Evolutionary conservation across 2,113 vertebrate species (phyloP), one percentile per base, ranked within the genome.

Genomic region (Hypocryptadius cinnamomeus): DNA sequence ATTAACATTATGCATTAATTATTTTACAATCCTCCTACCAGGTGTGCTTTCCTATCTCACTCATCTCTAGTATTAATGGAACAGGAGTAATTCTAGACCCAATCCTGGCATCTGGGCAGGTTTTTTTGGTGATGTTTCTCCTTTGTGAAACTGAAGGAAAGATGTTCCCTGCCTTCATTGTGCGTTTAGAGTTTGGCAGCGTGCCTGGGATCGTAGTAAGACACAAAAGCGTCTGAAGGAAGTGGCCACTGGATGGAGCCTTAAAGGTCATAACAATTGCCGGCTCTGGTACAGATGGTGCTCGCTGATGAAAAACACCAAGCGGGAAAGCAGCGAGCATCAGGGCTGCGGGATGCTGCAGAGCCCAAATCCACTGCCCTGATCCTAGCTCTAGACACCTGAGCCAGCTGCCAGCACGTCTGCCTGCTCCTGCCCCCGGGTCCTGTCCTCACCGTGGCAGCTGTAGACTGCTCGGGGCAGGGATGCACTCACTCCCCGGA

Each of bases 241-340:
- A 95, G 70, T 13, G 6, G 51, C 95, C 88, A 79, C 91, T 95
- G 95, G 95, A 94, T 90, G 94, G 92, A 94, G 92, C 92, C 66
- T 84, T 93, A 85, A 93, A 94, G 91, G 96, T 92, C 85, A 37
- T 31, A 83, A 50, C n/a, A 48, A 48, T 27, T 35, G 42, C 20
- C 0, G 3, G 56, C 57, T 80, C 72, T 2, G n/a, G 59, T 90
- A 65, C 68, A 31, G 79, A 48, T 69, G 65, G 64, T 69, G 63
- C 31, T 76, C 44, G 1, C 69, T 54, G 84, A 70, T 13, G 85
- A 27, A 66, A 87, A 92, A 72, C 11, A 5, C 30, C 20, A 11
- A 68, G 57, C 2, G 4, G 3, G 6, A 79, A 76, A 54, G 48
- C 82, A 64, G 53, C 9, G 57, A 85, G 74, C 54, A 7, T 11